These are phyloP conservation scores for Leptinotarsa peninsularis DNA, from an alignment of 2,888 invertebrate species.

Conservation along the genomic window DNA sequence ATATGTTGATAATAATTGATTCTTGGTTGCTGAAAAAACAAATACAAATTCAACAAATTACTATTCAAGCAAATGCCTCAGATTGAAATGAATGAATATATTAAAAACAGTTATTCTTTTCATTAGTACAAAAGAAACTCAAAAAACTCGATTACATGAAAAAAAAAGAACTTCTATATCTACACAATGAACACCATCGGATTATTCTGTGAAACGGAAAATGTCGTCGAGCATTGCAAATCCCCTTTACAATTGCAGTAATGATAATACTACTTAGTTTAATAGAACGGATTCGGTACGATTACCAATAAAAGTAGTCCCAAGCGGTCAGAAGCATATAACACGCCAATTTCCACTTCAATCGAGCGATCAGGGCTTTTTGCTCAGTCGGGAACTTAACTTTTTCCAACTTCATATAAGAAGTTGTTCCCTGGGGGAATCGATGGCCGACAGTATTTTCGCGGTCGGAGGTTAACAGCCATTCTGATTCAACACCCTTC, in stretches of 20 bases:
- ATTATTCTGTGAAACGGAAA: background rate
- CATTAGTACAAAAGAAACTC: too few relatives aligned
- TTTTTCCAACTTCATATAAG: slow-evolving; percentile 62
- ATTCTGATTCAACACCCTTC: slow-evolving; percentile 58
- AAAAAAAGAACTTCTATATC: too few relatives aligned
- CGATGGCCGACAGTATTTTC: slow-evolving; percentile 59
- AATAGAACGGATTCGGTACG: slow-evolving; percentile 38
- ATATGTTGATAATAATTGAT: too few relatives aligned
- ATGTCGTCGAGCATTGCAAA: background rate
- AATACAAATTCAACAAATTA: too few relatives aligned
- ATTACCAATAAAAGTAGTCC: slow-evolving; percentile 53
- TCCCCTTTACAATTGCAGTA: background rate
- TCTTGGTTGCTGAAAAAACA: too few relatives aligned
- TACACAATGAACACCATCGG: background rate
- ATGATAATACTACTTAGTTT: slow-evolving; percentile 25
- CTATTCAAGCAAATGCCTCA: too few relatives aligned
- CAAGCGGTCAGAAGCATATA: slow-evolving; percentile 61
- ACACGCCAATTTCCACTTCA: slow-evolving; percentile 64
- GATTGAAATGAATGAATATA: too few relatives aligned
- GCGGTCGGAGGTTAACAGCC: slow-evolving; percentile 61
- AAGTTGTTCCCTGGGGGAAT: slow-evolving; percentile 63
- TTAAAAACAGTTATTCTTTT: too few relatives aligned
- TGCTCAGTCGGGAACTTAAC: slow-evolving; percentile 58
- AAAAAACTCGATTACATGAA: too few relatives aligned
- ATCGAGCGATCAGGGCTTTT: slow-evolving; percentile 63